phyloP scores from a whole-genome alignment of 2,797 vertebrate genomes.

The Brachyalestes nurse region DNA sequence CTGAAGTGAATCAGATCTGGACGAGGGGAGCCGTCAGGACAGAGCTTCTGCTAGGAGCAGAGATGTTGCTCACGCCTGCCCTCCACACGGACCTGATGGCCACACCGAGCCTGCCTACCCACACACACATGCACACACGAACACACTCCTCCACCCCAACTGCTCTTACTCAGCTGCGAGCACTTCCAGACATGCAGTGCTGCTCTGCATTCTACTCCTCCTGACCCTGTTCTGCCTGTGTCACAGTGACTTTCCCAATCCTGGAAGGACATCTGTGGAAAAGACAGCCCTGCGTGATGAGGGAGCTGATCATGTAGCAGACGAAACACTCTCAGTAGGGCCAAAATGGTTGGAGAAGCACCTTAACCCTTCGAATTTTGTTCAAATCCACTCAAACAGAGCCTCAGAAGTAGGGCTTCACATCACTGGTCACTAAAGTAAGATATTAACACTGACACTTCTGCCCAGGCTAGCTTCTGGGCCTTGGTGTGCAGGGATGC shows the following conservation, averaged over 20 bases:
- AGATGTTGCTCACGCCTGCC: background rate
- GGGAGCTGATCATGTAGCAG: no score
- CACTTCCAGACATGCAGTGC: background rate
- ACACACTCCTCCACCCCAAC: background rate
- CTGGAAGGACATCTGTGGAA: background rate
- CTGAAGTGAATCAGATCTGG: background rate
- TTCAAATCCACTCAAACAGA: no score
- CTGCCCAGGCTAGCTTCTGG: background rate
- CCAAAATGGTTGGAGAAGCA: no score
- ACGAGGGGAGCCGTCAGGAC: background rate
- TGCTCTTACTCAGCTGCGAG: slow-evolving; percentile 14
- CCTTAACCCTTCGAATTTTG: no score
- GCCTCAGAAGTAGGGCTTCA: background rate
- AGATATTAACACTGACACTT: background rate
- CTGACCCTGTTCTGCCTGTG: slow-evolving; percentile 4
- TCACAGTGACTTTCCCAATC: background rate
- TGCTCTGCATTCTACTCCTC: background rate
- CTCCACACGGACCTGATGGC: background rate
- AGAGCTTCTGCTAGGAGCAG: background rate
- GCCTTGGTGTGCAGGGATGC: background rate
- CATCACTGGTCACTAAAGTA: no score
- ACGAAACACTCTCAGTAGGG: no score
- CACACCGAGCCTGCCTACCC: background rate
- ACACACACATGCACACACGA: background rate
- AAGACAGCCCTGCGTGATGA: background rate